phyloP scores from a whole-genome alignment of 2,113 vertebrate genomes.

The Otis tarda region DNA sequence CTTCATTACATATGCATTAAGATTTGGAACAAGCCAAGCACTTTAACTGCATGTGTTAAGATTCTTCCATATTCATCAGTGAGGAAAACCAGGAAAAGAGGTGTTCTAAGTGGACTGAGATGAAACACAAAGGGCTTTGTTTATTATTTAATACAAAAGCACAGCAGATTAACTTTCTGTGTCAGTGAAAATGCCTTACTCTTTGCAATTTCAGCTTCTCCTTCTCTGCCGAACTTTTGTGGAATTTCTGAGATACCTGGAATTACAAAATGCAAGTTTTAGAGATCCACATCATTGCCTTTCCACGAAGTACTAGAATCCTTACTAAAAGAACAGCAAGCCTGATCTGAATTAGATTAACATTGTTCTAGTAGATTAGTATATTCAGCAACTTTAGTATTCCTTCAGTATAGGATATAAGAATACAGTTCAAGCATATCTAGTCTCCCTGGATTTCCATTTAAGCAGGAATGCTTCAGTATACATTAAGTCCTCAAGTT shows the following conservation, averaged over 20 bases:
- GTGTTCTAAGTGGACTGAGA: background rate
- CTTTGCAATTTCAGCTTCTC: slow-evolving; percentile 70
- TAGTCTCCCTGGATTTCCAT: background rate
- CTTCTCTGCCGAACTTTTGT: slow-evolving; percentile 71
- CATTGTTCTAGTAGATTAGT: accelerated
- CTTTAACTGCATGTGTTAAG: background rate
- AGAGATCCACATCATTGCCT: background rate
- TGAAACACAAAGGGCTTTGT: background rate
- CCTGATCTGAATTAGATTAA: background rate
- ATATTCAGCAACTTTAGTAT: accelerated
- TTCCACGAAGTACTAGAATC: background rate
- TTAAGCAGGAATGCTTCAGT: background rate
- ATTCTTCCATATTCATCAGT: background rate
- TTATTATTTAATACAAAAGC: background rate
- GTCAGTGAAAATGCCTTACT: slow-evolving; percentile 64
- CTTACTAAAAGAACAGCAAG: background rate
- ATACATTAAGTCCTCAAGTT: accelerated
- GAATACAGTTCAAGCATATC: background rate
- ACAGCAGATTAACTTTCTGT: background rate
- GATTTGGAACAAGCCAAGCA: background rate
- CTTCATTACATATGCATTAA: background rate
- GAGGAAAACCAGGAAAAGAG: background rate
- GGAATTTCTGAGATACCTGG: slow-evolving; percentile 67
- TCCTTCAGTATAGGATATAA: background rate
- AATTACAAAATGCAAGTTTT: slow-evolving; percentile 21